phyloP scores from a whole-genome alignment of 1,140 invertebrate genomes.

The Drosophila subobscura region DNA sequence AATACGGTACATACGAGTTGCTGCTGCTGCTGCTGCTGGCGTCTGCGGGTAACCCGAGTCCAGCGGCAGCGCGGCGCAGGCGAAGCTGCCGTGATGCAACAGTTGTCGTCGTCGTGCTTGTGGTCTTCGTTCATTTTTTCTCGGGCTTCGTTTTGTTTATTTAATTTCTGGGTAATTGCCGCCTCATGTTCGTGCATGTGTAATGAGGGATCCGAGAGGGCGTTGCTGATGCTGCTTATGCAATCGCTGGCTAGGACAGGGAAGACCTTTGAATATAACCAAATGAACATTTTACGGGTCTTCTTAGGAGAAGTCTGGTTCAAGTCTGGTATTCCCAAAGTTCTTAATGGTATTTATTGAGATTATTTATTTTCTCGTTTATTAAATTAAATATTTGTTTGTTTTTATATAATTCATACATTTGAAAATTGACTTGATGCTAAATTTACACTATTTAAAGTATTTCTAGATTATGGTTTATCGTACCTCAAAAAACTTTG shows the following conservation, averaged over 20 bases:
- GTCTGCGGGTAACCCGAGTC: constrained; percentile 57
- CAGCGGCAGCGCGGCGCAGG: constrained; percentile 21
- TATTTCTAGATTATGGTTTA: constrained; percentile 45
- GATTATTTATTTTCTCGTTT: neutral
- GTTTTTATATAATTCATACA: constrained; percentile 50
- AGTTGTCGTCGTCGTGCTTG: constrained; percentile 51
- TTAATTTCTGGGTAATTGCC: constrained; percentile 79
- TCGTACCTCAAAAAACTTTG: constrained; percentile 38
- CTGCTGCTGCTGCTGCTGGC: constrained; percentile 18
- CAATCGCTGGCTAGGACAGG: constrained; percentile 22
- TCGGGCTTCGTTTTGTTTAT: constrained; percentile 69
- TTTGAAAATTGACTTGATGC: constrained; percentile 56
- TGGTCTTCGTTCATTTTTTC: constrained; percentile 17
- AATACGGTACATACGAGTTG: constrained; percentile 41
- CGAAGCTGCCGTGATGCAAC: constrained; percentile 59
- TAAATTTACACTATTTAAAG: constrained; percentile 75
- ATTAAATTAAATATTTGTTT: neutral
- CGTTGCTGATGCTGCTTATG: constrained; percentile 27
- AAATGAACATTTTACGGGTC: neutral
- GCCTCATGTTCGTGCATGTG: constrained; percentile 78
- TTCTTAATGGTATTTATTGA: neutral
- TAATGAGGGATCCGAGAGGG: constrained; percentile 56
- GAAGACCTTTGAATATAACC: neutral
- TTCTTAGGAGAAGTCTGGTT: neutral
- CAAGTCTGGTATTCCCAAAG: too few species aligned